Evolutionary conservation across 2,888 invertebrate species (phyloP).

Genomic region (Melikaiella ostensackeni): DNA sequence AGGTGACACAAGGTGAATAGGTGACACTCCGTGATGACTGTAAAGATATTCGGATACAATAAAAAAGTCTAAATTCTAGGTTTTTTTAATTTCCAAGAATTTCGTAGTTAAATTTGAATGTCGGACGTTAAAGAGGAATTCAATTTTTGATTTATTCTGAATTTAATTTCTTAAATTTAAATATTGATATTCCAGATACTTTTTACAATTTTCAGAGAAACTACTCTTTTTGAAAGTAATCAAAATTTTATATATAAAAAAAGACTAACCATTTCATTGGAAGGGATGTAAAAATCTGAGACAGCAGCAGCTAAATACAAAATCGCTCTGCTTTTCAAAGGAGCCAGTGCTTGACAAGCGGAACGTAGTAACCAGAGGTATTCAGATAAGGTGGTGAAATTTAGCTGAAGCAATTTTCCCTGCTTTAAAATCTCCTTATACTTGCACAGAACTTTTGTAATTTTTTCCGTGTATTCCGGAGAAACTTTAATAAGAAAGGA

Average conservation of each 20-base stretch:
- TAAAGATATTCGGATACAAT: too few species aligned
- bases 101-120: too few species aligned
- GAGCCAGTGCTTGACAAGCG: constrained; percentile 87
- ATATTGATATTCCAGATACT: too few species aligned
- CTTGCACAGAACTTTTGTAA: constrained; percentile 84
- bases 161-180: too few species aligned
- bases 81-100: too few species aligned
- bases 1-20: too few species aligned
- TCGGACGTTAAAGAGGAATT: too few species aligned
- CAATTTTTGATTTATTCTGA: too few species aligned
- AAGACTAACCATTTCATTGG: constrained; percentile 88
- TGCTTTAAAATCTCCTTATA: constrained; percentile 90
- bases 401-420: constrained; percentile 86
- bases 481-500: constrained; percentile 79
- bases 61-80: too few species aligned
- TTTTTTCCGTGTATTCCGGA: constrained; percentile 85
- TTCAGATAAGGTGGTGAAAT: constrained; percentile 92
- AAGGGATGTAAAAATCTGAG: constrained; percentile 98
- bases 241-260: constrained; percentile 9
- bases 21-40: too few species aligned
- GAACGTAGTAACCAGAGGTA: constrained; percentile 94
- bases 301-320: constrained; percentile 99
- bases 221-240: constrained; percentile 23
- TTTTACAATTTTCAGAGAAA: neutral
- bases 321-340: constrained; percentile 84